Evolutionary conservation across 2,113 vertebrate species (phyloP).

Genomic region (Gasterosteus aculeatus): DNA sequence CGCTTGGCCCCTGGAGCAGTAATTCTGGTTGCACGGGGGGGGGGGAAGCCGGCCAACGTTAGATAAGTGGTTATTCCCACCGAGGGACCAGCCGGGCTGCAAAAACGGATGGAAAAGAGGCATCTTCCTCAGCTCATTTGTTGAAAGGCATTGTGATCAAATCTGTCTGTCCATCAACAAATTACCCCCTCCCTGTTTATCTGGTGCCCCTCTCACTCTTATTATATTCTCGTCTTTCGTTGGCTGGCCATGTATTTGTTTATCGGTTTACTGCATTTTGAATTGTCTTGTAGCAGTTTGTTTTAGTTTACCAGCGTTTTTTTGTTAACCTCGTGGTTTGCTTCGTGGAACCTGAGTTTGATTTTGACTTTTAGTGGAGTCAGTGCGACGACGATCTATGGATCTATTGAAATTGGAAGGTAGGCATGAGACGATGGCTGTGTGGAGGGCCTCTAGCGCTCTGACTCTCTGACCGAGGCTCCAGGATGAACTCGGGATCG

Average conservation of each 20-base stretch:
- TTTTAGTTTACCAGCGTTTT: no score
- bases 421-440: neutral
- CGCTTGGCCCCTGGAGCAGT: neutral
- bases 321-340: no score
- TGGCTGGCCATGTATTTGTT: neutral
- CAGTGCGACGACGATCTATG: neutral
- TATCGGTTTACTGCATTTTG: neutral
- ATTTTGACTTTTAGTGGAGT: neutral
- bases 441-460: no score
- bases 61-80: neutral
- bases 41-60: neutral
- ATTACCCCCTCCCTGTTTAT: slow-evolving; percentile 12
- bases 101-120: slow-evolving; percentile 8
- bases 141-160: slow-evolving; percentile 4
- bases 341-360: no score
- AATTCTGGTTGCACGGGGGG: neutral
- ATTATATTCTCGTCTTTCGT: neutral
- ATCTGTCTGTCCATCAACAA: neutral
- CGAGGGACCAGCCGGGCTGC: neutral
- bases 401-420: neutral
- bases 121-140: slow-evolving; percentile 11
- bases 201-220: neutral
- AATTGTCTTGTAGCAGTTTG: neutral
- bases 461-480: neutral
- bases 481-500: no score